These are phyloP conservation scores for Brachionus plicatilis DNA, from an alignment of 1,140 invertebrate genomes.

Conservation along the genomic window DNA sequence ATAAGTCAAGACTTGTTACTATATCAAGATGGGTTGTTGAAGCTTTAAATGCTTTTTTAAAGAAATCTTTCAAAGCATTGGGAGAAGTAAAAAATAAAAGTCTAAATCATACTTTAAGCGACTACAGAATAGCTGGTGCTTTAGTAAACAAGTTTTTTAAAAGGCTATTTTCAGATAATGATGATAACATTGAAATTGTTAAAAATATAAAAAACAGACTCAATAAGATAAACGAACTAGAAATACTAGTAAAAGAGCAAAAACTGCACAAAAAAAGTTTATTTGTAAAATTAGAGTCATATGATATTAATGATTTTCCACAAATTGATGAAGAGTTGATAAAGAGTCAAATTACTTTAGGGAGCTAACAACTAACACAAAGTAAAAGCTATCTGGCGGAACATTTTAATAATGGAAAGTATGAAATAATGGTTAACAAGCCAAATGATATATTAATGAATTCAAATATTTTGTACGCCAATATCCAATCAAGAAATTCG, in stretches of 20 bases:
- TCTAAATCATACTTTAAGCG: background rate
- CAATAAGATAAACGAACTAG: background rate
- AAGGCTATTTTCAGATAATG: background rate
- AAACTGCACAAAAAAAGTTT: background rate
- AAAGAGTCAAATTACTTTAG: background rate
- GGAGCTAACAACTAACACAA: background rate
- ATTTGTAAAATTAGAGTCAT: background rate
- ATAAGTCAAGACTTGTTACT: background rate
- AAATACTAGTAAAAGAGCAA: background rate
- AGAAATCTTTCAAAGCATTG: no score
- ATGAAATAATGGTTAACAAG: background rate
- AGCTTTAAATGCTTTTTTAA: background rate
- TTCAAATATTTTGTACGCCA: background rate
- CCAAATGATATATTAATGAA: background rate
- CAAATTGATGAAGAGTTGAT: background rate
- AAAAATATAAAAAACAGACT: background rate
- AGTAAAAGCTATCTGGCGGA: background rate
- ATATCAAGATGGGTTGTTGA: constrained; percentile 1
- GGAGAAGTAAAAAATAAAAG: background rate
- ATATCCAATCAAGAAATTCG: background rate
- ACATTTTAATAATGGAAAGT: background rate
- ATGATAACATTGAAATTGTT: background rate
- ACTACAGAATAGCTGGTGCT: background rate
- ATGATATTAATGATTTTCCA: background rate
- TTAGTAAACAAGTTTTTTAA: background rate